Conservation (phyloP, 2,797 vertebrate species). For the Lepus oiostolus region DNA sequence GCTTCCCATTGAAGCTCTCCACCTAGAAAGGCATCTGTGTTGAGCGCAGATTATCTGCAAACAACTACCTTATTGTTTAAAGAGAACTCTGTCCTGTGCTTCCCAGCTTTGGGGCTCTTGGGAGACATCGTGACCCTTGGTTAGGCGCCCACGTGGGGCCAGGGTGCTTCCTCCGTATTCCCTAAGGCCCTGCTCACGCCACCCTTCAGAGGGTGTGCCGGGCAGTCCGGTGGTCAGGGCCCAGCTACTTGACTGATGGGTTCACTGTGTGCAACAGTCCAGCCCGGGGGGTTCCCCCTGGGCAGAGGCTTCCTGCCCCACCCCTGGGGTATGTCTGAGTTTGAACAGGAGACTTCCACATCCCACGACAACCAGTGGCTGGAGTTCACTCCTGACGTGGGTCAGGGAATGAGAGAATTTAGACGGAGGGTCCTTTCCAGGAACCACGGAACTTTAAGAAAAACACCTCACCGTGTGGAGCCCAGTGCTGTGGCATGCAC, state of each 20-base stretch:
- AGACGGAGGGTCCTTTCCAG: not conserved
- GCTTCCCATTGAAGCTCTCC: not conserved
- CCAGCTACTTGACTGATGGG: not conserved
- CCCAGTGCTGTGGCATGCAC: fast-evolving
- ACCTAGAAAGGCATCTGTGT: not conserved
- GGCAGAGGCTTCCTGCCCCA: not conserved
- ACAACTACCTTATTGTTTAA: not conserved
- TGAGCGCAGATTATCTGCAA: not conserved
- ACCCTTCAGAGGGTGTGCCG: not conserved
- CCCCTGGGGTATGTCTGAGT: not conserved
- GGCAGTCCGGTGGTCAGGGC: not conserved
- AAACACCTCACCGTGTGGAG: too few relatives aligned
- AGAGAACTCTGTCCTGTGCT: not conserved
- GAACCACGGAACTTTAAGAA: not conserved
- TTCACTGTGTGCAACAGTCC: not conserved
- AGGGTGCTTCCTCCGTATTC: not conserved
- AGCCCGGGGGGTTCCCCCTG: not conserved
- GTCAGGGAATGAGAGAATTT: not conserved
- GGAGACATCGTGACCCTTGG: not conserved
- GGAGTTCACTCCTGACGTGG: not conserved
- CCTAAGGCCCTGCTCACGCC: not conserved
- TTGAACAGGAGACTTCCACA: not conserved
- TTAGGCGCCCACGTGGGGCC: too few relatives aligned
- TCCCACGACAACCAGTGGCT: not conserved
- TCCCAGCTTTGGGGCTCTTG: not conserved